phyloP scores from a whole-genome alignment of 2,113 vertebrate species.

The Crotalus tigris region DNA sequence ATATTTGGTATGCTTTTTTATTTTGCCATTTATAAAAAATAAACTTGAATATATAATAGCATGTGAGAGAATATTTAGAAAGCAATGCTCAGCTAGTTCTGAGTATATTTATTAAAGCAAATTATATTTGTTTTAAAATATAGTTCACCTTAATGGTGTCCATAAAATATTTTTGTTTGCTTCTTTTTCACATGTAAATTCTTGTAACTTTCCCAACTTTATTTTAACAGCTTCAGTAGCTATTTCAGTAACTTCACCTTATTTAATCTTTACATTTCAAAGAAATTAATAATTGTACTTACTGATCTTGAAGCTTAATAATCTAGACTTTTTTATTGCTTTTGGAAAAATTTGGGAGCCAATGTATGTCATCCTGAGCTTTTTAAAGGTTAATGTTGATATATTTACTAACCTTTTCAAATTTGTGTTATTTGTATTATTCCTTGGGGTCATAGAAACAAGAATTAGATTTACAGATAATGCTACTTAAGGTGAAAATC shows the following conservation, averaged over 20 bases:
- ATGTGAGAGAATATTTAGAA: background rate
- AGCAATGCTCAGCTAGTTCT: background rate
- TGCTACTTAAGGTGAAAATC: background rate
- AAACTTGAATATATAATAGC: background rate
- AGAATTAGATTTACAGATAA: background rate
- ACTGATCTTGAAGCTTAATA: background rate
- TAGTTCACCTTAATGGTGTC: background rate
- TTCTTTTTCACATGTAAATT: conserved; percentile 37
- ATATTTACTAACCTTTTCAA: background rate
- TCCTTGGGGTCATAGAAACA: background rate
- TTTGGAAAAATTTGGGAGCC: background rate
- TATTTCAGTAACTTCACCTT: background rate
- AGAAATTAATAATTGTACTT: background rate
- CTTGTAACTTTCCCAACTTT: conserved; percentile 23
- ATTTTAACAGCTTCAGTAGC: background rate
- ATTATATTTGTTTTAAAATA: background rate
- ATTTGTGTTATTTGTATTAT: background rate
- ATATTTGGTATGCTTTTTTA: background rate
- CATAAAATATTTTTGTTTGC: conserved; percentile 10
- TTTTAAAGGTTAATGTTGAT: background rate
- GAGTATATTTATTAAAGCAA: background rate
- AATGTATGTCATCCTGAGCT: background rate
- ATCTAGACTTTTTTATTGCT: background rate
- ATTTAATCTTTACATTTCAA: conserved; percentile 1
- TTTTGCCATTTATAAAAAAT: background rate